Base-by-base conservation (phyloP, 2,888 invertebrate species). In the Drosophila suboccidentalis region DNA sequence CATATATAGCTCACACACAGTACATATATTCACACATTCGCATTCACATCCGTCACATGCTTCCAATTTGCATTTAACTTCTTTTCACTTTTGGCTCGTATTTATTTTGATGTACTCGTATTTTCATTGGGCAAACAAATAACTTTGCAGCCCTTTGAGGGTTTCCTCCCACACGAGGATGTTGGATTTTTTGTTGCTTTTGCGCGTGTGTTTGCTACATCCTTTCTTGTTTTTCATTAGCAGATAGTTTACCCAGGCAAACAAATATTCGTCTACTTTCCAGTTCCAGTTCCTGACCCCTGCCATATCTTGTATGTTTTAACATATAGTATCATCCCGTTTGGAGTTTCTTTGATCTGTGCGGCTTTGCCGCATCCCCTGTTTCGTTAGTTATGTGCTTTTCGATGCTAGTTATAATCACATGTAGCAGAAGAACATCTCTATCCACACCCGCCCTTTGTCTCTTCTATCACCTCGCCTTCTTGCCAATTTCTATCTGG, bases 101-200 rank as follows among this genome's bases (percentile, higher is more conserved):
- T 82, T 84, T 87, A 83, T 83, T 82, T 87, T 82, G 87, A 83
- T 83, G 82, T 87, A 38, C n/a, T 38, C 13, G 36, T 38, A 83
- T 83, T 83, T 87, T 73, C 88, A 69, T 82, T 82, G 75, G 71
- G 51, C 63, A 68, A 78, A 82, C 87, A 87, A 82, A 82, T 79
- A 78, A 76, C 68, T 76, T 55, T 75, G 47, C 41, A 74, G 55
- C 61, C 72, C 62, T 68, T 71, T 75, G 54, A 70, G 60, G 51
- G 58, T 55, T 46, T 34, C 65, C 41, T 29, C 53, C 44, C 63
- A n/a, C 13, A 19, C 54, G 53, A n/a, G 36, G 5, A 43, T 29
- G 17, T 8, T 47, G 36, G 26, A 26, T 5, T 26, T 43, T 64
- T 53, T 32, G 44, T 67, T 46, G 17, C 49, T 13, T 32, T 36